phyloP scores from a whole-genome alignment of 2,888 invertebrate genomes.

The Thymelicus lineola region DNA sequence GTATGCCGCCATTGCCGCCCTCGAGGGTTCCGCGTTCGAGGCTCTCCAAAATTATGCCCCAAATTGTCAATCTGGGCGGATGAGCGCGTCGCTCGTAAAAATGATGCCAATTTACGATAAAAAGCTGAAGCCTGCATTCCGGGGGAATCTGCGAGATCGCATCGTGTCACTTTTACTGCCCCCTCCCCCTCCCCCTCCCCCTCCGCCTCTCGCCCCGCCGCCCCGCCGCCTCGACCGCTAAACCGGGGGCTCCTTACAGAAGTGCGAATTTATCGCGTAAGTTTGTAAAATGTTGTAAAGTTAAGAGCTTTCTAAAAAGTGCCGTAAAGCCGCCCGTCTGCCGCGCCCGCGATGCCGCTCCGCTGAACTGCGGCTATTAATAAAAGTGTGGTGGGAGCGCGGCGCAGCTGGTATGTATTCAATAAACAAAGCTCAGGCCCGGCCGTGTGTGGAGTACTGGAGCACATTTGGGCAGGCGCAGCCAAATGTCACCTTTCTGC shows the following conservation, averaged over 20 bases:
- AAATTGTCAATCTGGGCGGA: slow-evolving; percentile 47
- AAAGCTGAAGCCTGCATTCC: slow-evolving; percentile 55
- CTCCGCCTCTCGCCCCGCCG: slow-evolving; percentile 21
- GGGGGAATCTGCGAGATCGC: slow-evolving; percentile 49
- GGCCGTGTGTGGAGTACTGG: too few relatives aligned
- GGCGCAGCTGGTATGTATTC: slow-evolving; percentile 47
- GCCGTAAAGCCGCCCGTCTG: slow-evolving; percentile 47
- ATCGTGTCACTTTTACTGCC: slow-evolving; percentile 49
- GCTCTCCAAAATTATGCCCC: slow-evolving; percentile 43
- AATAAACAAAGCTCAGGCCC: too few relatives aligned
- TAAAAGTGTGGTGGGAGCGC: slow-evolving; percentile 43
- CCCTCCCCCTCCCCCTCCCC: slow-evolving; percentile 30
- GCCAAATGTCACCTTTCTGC: too few relatives aligned
- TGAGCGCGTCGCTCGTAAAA: slow-evolving; percentile 55
- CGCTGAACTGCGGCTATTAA: slow-evolving; percentile 43
- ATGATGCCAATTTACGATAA: slow-evolving; percentile 64
- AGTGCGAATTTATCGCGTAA: slow-evolving; percentile 59
- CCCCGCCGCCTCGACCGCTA: slow-evolving; percentile 27
- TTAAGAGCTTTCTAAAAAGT: slow-evolving; percentile 57
- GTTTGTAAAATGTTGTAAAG: slow-evolving; percentile 51
- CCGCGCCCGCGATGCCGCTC: slow-evolving; percentile 37
- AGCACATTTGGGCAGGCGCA: too few relatives aligned
- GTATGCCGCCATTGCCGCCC: slow-evolving; percentile 44
- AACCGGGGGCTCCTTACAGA: slow-evolving; percentile 43
- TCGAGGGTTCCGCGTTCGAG: slow-evolving; percentile 36